Evolutionary conservation across 37 sponge, comb jelly and placozoan genomes (phyloP).

Genomic region (Halichondria panicea): DNA sequence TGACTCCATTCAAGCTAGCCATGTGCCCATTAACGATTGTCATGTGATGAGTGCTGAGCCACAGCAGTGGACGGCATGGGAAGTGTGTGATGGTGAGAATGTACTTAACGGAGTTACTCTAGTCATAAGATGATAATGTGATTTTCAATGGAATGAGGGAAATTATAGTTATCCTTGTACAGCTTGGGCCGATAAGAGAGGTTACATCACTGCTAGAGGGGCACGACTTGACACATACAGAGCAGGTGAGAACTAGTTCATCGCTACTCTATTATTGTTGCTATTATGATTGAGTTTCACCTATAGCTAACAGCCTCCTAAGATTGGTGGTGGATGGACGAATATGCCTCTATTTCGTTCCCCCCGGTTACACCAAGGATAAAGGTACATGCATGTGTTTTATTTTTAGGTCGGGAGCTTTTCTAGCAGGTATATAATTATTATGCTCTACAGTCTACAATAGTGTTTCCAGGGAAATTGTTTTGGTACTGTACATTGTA

Average conservation of each 20-base stretch:
- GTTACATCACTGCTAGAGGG: constrained; percentile 85
- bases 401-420: neutral
- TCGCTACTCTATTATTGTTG: no score
- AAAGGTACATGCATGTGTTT: constrained; percentile 61
- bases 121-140: no score
- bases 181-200: constrained; percentile 92
- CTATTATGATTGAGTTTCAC: no score
- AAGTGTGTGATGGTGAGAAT: constrained; percentile 86
- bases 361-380: constrained; percentile 72
- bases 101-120: no score
- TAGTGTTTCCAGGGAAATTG: neutral
- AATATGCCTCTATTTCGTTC: constrained; percentile 77
- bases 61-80: constrained; percentile 86
- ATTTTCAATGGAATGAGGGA: neutral
- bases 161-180: no score
- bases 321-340: constrained; percentile 91
- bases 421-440: neutral
- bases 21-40: neutral
- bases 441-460: neutral
- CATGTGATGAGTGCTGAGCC: neutral
- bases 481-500: constrained; percentile 18
- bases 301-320: constrained; percentile 86
- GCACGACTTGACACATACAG: constrained; percentile 91
- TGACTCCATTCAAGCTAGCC: neutral
- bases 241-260: constrained; percentile 81